Percentiles rank a stretch among this genome's conserved stretches.
Evolutionary conservation across 2,113 vertebrate genomes (phyloP).

Genomic region (Pachyramphus minor): DNA sequence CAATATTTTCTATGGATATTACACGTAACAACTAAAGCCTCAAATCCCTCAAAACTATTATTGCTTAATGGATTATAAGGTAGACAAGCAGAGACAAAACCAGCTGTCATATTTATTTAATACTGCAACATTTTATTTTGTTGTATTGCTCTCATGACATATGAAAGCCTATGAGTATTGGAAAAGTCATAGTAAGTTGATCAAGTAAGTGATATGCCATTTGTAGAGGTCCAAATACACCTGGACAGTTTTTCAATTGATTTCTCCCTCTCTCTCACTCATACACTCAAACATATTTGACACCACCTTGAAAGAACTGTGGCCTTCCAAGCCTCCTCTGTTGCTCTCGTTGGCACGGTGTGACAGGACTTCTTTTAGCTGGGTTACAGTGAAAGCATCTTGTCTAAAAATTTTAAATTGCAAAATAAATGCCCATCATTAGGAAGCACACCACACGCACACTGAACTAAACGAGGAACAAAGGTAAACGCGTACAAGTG

Average conservation of each 20-base stretch:
- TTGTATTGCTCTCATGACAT: background rate
- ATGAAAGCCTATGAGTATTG: background rate
- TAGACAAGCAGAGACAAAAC: background rate
- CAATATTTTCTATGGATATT: background rate
- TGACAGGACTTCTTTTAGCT: background rate
- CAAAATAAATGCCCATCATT: background rate
- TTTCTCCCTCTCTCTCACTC: background rate
- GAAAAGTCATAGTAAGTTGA: background rate
- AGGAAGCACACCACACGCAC: background rate
- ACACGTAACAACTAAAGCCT: background rate
- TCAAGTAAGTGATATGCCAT: background rate
- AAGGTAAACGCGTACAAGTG: background rate
- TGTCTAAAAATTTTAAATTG: background rate
- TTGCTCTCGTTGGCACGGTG: rapidly evolving
- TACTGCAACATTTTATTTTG: background rate
- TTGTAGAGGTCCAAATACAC: background rate
- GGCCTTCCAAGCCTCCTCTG: background rate
- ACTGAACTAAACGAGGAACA: background rate
- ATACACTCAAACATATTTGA: background rate
- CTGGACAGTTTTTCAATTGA: background rate
- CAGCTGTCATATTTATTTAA: background rate
- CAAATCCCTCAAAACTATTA: background rate
- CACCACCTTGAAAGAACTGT: background rate
- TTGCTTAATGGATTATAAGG: background rate
- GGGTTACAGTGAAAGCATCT: background rate